A percentile compares a stretch with the other conserved stretches of the same genome.
Conservation (phyloP, 2,888 invertebrate genomes). For the Platycheirus rosarum region DNA sequence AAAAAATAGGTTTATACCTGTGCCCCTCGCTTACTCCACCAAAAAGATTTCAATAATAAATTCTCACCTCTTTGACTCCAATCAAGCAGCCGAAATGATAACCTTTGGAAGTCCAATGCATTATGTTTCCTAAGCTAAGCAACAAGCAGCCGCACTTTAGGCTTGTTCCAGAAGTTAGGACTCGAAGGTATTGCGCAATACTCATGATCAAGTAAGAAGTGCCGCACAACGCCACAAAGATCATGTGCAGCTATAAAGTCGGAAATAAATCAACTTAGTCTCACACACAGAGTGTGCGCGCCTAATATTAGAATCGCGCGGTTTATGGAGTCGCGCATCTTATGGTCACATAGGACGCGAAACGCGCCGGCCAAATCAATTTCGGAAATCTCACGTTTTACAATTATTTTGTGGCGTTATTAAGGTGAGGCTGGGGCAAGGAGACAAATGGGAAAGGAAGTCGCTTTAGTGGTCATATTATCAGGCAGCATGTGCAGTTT, state of each 20-base stretch:
- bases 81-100: constrained; percentile 71
- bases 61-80: constrained; percentile 74
- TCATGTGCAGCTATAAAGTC: constrained; percentile 44
- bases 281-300: constrained; percentile 40
- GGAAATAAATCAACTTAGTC: constrained; percentile 68
- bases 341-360: neutral
- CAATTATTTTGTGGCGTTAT: constrained; percentile 56
- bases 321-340: constrained; percentile 60
- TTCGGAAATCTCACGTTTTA: constrained; percentile 72
- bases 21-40: neutral
- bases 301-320: constrained; percentile 52
- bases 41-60: constrained; percentile 66
- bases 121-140: constrained; percentile 57
- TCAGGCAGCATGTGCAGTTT: neutral
- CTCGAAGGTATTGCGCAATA: constrained; percentile 58
- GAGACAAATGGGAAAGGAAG: constrained; percentile 63
- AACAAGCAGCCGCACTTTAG: constrained; percentile 52
- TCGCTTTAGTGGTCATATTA: constrained; percentile 1
- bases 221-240: constrained; percentile 13
- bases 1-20: neutral
- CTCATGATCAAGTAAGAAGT: constrained; percentile 63
- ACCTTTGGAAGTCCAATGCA: constrained; percentile 62
- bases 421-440: constrained; percentile 61
- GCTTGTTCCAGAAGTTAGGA: constrained; percentile 21
- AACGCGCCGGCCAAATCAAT: constrained; percentile 54